Evolutionary conservation across 2,888 invertebrate genomes (phyloP).

Genomic region (Pedicia rivosa): DNA sequence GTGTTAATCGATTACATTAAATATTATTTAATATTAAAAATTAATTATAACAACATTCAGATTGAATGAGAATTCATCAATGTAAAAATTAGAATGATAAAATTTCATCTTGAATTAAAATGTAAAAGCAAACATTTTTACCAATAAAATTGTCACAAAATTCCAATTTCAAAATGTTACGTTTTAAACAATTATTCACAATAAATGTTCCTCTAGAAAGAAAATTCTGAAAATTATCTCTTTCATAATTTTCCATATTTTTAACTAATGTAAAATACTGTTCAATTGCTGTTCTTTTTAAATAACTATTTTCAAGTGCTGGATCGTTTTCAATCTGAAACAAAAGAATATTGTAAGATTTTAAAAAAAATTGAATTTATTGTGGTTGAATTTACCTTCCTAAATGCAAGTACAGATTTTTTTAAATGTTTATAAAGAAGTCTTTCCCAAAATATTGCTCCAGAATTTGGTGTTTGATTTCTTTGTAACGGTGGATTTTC

Average conservation of each 20-base stretch:
- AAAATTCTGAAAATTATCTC: conserved; percentile 56
- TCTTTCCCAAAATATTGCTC: conserved; percentile 74
- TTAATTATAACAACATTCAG: no score
- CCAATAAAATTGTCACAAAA: no score
- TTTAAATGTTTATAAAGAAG: conserved; percentile 65
- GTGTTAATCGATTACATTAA: no score
- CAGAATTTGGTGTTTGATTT: conserved; percentile 65
- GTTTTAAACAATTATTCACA: conserved; percentile 51
- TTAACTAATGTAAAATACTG: conserved; percentile 63
- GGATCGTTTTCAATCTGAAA: conserved; percentile 26
- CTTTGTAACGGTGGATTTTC: conserved; percentile 52
- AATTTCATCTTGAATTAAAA: no score
- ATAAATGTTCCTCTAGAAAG: conserved; percentile 41
- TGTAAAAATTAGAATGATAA: no score
- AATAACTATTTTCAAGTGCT: conserved; percentile 42
- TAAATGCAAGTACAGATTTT: conserved; percentile 61
- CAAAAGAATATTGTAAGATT: no score
- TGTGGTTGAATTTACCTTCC: no score
- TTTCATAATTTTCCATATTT: conserved; percentile 59
- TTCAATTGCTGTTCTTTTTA: conserved; percentile 60
- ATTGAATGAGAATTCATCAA: no score
- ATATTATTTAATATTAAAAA: no score
- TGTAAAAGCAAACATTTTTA: no score
- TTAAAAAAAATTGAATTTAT: no score
- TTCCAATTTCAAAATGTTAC: conserved; percentile 43